These are phyloP conservation scores for Cheilosia impressa DNA, from an alignment of 2,888 invertebrate genomes.

Conservation along the genomic window DNA sequence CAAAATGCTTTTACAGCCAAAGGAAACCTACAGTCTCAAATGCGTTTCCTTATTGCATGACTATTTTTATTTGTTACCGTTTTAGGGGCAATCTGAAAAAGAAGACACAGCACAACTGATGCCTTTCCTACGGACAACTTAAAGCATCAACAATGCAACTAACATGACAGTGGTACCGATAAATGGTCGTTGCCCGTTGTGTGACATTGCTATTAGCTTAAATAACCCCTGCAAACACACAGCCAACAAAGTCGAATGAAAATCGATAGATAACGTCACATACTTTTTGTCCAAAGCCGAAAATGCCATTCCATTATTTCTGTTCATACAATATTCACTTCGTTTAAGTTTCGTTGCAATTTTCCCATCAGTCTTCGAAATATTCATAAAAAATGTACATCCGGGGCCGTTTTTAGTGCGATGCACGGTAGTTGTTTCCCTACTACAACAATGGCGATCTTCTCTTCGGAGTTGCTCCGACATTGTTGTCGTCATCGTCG, in stretches of 20 bases:
- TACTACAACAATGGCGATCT: conserved; percentile 49
- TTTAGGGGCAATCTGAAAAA: not conserved
- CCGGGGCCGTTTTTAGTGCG: conserved; percentile 49
- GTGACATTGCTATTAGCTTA: conserved; percentile 41
- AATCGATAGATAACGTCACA: conserved; percentile 47
- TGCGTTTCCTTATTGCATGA: too few relatives aligned
- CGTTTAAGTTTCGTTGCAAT: conserved; percentile 65
- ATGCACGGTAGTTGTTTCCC: conserved; percentile 16
- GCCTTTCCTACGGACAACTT: not conserved
- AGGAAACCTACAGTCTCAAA: too few relatives aligned
- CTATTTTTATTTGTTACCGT: too few relatives aligned
- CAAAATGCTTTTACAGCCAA: too few relatives aligned
- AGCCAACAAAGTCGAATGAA: conserved; percentile 12
- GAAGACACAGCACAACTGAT: not conserved
- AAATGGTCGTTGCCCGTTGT: conserved; percentile 10
- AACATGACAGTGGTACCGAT: conserved; percentile 11
- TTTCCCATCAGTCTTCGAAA: conserved; percentile 67
- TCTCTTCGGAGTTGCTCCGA: conserved; percentile 21
- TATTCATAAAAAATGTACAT: conserved; percentile 67
- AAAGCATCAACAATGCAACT: conserved; percentile 5
- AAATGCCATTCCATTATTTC: conserved; percentile 64
- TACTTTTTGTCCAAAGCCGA: conserved; percentile 46
- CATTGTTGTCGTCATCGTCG: conserved; percentile 24
- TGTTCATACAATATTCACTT: conserved; percentile 60
- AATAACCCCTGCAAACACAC: conserved; percentile 7